Evolutionary conservation across 2,888 invertebrate species (phyloP).

Genomic region (Endomychus coccineus): DNA sequence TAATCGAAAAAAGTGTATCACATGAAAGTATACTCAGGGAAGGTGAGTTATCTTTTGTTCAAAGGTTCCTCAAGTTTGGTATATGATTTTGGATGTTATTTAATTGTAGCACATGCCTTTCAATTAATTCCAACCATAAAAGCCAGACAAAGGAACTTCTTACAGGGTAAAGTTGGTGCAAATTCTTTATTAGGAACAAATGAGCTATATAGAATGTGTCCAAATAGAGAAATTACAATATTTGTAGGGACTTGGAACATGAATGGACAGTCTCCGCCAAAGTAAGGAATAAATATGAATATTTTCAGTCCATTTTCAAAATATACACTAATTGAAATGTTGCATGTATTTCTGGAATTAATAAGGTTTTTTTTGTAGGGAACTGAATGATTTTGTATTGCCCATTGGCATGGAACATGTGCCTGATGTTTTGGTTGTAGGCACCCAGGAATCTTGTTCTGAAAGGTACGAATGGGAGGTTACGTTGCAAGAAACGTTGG

Average conservation of each 20-base stretch:
- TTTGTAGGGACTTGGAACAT: slow-evolving; percentile 96
- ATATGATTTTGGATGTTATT: too few species aligned
- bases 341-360: too few species aligned
- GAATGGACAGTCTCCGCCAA: slow-evolving; percentile 82
- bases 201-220: slow-evolving; percentile 81
- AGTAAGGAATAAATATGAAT: slow-evolving; percentile 47
- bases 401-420: slow-evolving; percentile 79
- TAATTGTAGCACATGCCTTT: slow-evolving; percentile 70
- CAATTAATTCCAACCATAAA: slow-evolving; percentile 76
- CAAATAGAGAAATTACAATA: slow-evolving; percentile 75
- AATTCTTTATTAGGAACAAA: slow-evolving; percentile 75
- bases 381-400: slow-evolving; percentile 83
- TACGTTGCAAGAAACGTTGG: slow-evolving; percentile 84
- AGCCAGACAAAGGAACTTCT: slow-evolving; percentile 72
- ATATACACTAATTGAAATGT: too few species aligned
- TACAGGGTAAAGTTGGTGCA: slow-evolving; percentile 72
- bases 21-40: slow-evolving; percentile 40
- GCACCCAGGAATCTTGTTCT: slow-evolving; percentile 88
- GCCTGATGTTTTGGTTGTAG: slow-evolving; percentile 86
- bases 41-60: slow-evolving; percentile 19
- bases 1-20: slow-evolving; percentile 36
- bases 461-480: slow-evolving; percentile 86
- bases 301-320: too few species aligned
- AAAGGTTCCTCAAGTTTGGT: too few species aligned
- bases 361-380: slow-evolving; percentile 46